A percentile compares a stretch with the other conserved stretches of the same genome.
phyloP scores from a whole-genome alignment of 2,797 vertebrate species.

The Pangasius mekongensis region DNA sequence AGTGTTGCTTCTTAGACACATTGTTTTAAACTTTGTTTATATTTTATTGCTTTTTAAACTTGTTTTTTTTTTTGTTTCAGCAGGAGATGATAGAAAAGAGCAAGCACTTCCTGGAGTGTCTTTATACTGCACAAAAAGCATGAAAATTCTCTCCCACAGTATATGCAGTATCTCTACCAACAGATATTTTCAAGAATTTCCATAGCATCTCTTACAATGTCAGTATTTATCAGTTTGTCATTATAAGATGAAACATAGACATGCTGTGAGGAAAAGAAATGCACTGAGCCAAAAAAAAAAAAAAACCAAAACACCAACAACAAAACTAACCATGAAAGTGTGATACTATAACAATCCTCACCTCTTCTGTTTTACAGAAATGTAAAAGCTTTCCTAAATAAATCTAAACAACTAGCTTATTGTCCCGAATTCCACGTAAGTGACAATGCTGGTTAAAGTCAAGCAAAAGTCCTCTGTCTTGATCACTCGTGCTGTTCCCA shows the following conservation, averaged over 20 bases:
- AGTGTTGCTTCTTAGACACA: not conserved
- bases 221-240: not conserved
- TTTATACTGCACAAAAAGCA: not conserved
- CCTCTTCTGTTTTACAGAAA: not conserved
- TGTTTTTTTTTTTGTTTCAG: not conserved
- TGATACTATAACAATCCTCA: not conserved
- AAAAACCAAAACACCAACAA: not conserved
- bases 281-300: not conserved
- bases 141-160: too few species aligned
- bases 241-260: not conserved
- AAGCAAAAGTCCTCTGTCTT: slow-evolving; percentile 27
- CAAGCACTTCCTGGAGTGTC: not conserved
- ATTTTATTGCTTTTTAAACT: not conserved
- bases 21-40: not conserved
- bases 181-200: not conserved
- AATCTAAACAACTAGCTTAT: slow-evolving; percentile 24
- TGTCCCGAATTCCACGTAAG: slow-evolving; percentile 35
- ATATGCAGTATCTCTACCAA: not conserved
- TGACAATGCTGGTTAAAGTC: slow-evolving; percentile 51
- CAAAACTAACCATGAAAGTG: not conserved
- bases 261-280: not conserved
- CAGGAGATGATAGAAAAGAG: not conserved
- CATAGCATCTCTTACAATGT: not conserved
- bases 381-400: slow-evolving; percentile 16
- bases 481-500: slow-evolving; percentile 34